A percentile compares a stretch with the other conserved stretches of the same genome.
Conservation (phyloP, 2,888 invertebrate species). For the Caenorhabditis uteleia region DNA sequence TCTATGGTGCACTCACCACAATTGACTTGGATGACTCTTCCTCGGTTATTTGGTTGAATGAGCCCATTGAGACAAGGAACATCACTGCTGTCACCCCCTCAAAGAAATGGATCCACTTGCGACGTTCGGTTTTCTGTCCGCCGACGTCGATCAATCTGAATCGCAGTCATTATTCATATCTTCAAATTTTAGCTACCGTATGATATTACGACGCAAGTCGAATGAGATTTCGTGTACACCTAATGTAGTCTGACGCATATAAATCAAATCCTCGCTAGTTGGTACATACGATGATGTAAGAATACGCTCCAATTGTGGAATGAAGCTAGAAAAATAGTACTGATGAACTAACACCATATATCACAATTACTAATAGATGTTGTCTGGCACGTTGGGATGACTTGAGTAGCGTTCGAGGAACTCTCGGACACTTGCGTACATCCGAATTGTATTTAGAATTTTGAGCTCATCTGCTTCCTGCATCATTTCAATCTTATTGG, state of each 20-base stretch:
- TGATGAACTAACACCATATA: neutral
- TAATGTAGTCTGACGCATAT: constrained; percentile 38
- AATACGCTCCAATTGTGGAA: constrained; percentile 28
- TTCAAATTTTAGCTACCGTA: constrained; percentile 19
- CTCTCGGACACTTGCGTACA: constrained; percentile 16
- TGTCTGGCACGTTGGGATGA: constrained; percentile 38
- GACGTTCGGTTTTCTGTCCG: constrained; percentile 43
- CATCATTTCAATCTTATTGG: constrained; percentile 34
- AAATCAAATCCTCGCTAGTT: constrained; percentile 32
- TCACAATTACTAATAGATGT: constrained; percentile 36
- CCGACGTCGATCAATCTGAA: constrained; percentile 46
- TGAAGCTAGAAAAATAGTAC: constrained; percentile 29
- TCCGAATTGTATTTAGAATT: constrained; percentile 22
- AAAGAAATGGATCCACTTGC: constrained; percentile 52
- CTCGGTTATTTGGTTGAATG: constrained; percentile 36
- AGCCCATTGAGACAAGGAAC: constrained; percentile 38
- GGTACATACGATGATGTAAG: constrained; percentile 28
- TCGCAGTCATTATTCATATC: neutral
- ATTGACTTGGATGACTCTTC: constrained; percentile 14
- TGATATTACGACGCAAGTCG: constrained; percentile 29
- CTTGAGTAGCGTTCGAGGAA: constrained; percentile 12
- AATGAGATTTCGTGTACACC: constrained; percentile 47
- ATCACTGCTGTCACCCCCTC: constrained; percentile 46
- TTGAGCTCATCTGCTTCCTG: constrained; percentile 33
- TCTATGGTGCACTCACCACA: no score